phyloP scores from a whole-genome alignment of 1,140 invertebrate species.

The Trichomalopsis sarcophagae region DNA sequence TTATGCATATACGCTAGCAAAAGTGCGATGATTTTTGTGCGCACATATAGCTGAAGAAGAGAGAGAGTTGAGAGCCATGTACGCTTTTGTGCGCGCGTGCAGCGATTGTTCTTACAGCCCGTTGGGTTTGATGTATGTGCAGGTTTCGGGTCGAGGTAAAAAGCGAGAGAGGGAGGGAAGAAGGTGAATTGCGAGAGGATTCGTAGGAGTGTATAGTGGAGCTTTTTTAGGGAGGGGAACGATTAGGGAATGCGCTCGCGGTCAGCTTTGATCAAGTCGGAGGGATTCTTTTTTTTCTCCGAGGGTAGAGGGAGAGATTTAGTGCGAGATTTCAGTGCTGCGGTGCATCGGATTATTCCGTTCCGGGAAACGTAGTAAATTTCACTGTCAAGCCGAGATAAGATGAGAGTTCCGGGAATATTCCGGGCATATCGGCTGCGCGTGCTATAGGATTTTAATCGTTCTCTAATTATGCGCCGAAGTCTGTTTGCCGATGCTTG shows the following conservation, averaged over 20 bases:
- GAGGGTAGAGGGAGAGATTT: not conserved
- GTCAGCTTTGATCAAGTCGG: not conserved
- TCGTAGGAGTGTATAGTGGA: not conserved
- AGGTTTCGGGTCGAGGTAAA: not conserved
- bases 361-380: not conserved
- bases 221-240: not conserved
- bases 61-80: not conserved
- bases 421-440: too few species aligned
- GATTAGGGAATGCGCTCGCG: not conserved
- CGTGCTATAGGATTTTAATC: not conserved
- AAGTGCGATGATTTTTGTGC: conserved; percentile 34
- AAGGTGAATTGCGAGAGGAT: not conserved
- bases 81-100: not conserved
- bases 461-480: not conserved
- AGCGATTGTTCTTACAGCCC: not conserved
- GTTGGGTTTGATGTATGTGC: conserved; percentile 29
- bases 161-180: not conserved
- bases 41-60: too few species aligned
- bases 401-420: too few species aligned
- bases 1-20: not conserved
- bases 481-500: not conserved
- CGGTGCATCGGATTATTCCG: not conserved
- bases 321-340: not conserved
- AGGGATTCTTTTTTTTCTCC: not conserved
- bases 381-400: not conserved